Conservation (phyloP, 2,797 vertebrate genomes). For the Salmo trutta region DNA sequence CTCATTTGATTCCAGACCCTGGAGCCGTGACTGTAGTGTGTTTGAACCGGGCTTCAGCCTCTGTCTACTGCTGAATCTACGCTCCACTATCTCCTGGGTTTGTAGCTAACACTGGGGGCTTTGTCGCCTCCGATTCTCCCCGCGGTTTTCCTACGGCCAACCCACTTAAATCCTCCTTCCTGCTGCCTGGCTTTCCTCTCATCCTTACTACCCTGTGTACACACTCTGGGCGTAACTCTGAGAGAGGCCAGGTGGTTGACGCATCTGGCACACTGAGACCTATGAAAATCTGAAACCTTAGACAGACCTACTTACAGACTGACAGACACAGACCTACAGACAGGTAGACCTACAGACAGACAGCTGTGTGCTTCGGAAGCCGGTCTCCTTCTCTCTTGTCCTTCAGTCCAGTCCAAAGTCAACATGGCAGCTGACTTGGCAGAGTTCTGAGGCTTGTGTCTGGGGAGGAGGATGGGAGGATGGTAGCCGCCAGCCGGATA, state of each 20-base stretch:
- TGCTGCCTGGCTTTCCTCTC: conserved; percentile 28
- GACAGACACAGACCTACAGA: conserved; percentile 30
- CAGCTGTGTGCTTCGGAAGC: conserved; percentile 25
- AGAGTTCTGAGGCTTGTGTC: conserved; percentile 40
- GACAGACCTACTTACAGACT: conserved; percentile 9
- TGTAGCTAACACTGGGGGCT: conserved; percentile 8
- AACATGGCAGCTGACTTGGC: conserved; percentile 54
- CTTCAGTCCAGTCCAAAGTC: conserved; percentile 50
- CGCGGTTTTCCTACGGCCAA: conserved; percentile 16
- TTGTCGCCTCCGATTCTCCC: conserved; percentile 22
- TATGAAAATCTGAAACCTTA: conserved; percentile 42
- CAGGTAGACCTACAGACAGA: conserved; percentile 13
- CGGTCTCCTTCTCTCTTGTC: conserved; percentile 24
- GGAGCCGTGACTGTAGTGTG: conserved; percentile 28
- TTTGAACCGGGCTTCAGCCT: conserved; percentile 10
- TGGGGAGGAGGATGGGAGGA: conserved; percentile 36
- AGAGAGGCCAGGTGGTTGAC: conserved; percentile 19
- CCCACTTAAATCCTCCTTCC: conserved; percentile 12
- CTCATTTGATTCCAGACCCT: conserved; percentile 43
- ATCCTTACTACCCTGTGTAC: conserved; percentile 23
- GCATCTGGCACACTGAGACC: conserved; percentile 24
- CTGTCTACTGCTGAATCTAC: conserved; percentile 7
- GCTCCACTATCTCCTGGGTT: conserved; percentile 19
- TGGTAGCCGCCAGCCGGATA: conserved; percentile 25
- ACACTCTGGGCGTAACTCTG: conserved; percentile 26